Conservation (phyloP, 2,113 vertebrate species). For the Heterotis niloticus region DNA sequence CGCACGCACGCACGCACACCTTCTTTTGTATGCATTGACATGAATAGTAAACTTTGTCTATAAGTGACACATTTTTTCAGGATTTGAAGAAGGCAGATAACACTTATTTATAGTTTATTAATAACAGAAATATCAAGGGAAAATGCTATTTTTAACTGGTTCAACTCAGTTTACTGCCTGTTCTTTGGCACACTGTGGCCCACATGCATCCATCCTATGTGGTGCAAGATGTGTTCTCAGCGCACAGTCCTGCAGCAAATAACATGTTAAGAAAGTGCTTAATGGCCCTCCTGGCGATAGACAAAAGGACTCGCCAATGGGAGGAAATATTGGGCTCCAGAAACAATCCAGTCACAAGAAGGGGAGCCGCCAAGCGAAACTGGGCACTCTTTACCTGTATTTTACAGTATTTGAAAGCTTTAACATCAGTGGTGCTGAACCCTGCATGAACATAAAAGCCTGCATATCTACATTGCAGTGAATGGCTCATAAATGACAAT, state of each 20-base stretch:
- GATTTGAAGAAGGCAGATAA: too few species aligned
- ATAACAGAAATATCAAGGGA: neutral
- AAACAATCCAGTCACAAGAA: neutral
- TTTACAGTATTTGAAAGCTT: too few species aligned
- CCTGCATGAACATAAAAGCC: too few species aligned
- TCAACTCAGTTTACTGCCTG: neutral
- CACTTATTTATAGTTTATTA: neutral
- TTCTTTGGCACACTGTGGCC: neutral
- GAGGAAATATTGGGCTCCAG: neutral
- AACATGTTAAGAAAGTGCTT: neutral
- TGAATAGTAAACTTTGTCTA: too few species aligned
- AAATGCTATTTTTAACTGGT: neutral
- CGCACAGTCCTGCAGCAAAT: neutral
- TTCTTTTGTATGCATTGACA: too few species aligned
- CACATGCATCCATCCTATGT: neutral
- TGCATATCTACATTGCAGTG: too few species aligned
- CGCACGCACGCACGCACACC: too few species aligned
- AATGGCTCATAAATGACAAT: conserved; percentile 4
- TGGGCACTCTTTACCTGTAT: too few species aligned
- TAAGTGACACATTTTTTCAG: too few species aligned
- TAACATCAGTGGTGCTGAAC: too few species aligned
- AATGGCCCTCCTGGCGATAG: neutral
- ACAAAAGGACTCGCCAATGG: neutral
- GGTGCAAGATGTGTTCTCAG: neutral
- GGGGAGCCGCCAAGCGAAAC: neutral